Evolutionary conservation across 2,888 invertebrate genomes (phyloP).

Genomic region (Rotaria socialis): DNA sequence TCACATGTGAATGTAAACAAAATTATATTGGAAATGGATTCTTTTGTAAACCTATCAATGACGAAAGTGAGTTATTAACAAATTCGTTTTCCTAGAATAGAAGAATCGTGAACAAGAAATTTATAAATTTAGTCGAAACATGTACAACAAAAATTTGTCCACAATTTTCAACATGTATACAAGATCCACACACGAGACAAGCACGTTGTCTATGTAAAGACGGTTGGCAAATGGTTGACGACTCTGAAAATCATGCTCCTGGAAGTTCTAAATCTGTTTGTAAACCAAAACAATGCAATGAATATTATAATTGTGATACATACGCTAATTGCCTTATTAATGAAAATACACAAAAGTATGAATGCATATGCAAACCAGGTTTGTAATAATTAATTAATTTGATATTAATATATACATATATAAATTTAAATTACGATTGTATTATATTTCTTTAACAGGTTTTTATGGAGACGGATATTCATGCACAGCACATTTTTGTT

Average conservation of each 20-base stretch:
- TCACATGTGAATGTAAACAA: slow-evolving; percentile 39
- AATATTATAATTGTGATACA: slow-evolving; percentile 42
- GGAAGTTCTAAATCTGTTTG: slow-evolving; percentile 24
- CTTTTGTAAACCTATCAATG: slow-evolving; percentile 35
- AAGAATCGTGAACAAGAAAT: too few relatives aligned
- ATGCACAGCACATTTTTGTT: slow-evolving; percentile 45
- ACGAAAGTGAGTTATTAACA: not conserved
- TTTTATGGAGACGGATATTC: slow-evolving; percentile 44
- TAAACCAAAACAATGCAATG: slow-evolving; percentile 42
- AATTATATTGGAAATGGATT: slow-evolving; percentile 45
- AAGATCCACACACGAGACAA: not conserved
- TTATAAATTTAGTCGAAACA: not conserved
- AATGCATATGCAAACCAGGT: slow-evolving; percentile 45
- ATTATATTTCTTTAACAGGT: not conserved
- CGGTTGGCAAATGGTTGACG: not conserved
- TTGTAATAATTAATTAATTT: not conserved
- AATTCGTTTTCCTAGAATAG: too few relatives aligned
- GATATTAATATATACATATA: not conserved
- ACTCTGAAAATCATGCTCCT: not conserved
- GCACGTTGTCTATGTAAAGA: slow-evolving; percentile 24
- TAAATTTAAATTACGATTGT: not conserved
- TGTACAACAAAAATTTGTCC: slow-evolving; percentile 38
- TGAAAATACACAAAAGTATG: slow-evolving; percentile 34
- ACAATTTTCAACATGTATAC: slow-evolving; percentile 13
- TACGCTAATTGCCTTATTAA: slow-evolving; percentile 42